Evolutionary conservation across 2,797 vertebrate genomes (phyloP).

Genomic region (Catostomus latipinnis): DNA sequence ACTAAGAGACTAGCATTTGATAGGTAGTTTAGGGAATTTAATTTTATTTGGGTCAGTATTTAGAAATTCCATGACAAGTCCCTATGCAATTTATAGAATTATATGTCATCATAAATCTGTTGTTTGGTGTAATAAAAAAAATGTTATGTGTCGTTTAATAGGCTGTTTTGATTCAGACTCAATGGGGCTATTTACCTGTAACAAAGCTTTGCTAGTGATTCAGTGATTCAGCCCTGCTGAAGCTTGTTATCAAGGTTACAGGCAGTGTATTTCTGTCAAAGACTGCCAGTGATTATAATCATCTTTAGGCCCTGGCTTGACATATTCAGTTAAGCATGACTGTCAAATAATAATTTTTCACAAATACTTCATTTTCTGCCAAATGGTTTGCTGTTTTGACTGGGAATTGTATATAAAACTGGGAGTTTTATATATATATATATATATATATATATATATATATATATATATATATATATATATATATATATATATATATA

Average conservation of each 20-base stretch:
- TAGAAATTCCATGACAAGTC: no score
- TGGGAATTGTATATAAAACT: constrained; percentile 59
- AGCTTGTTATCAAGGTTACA: constrained; percentile 55
- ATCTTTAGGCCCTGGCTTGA: constrained; percentile 68
- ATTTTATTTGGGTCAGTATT: no score
- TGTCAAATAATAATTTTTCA: constrained; percentile 75
- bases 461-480: no score
- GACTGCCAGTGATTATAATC: constrained; percentile 67
- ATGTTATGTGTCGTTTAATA: constrained; percentile 3
- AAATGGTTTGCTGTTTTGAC: constrained; percentile 52
- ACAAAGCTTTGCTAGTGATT: constrained; percentile 45
- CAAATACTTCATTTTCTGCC: constrained; percentile 65
- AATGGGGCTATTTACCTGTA: constrained; percentile 1
- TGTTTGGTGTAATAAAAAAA: not conserved
- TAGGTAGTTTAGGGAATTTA: no score
- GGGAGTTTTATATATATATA: no score
- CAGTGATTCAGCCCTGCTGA: constrained; percentile 14
- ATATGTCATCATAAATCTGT: not conserved
- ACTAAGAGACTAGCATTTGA: no score
- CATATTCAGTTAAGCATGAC: constrained; percentile 65
- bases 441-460: no score
- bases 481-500: no score
- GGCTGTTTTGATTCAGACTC: not conserved
- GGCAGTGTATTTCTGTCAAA: constrained; percentile 63
- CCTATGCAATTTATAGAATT: not conserved